Evolutionary conservation across 2,113 vertebrate species (phyloP), one percentile per base, ranked within the genome.

Genomic region (Leptobrachium ailaonicum): DNA sequence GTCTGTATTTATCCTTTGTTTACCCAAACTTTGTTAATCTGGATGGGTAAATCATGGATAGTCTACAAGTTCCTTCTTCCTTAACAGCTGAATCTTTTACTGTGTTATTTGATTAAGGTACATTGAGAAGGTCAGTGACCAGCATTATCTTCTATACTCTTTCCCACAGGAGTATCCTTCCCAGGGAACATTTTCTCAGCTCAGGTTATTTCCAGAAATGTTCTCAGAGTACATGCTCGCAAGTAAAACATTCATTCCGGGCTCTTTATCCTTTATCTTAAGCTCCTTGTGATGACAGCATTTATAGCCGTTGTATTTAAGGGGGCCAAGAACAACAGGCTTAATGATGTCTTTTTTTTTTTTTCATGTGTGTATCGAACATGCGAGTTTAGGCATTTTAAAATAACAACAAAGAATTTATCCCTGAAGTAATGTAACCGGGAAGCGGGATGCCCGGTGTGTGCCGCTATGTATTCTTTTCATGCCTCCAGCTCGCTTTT

Each of bases 191-290:
- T 89, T 89, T 88, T 90, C 88, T 91, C 83, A 88, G 85, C 71
- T 87, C 88, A 91, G 87, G 89, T 91, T 91, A 87, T 91, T 93
- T 91, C 88, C 89, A 91, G 86, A 89, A 88, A 87, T 88, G 82
- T 91, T 91, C 89, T 91, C 89, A 92, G 87, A 89, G 87, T 88
- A 85, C 85, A 81, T 78, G 84, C 85, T 83, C 90, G 83, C 80
- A 87, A 88, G 88, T 89, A 90, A 91, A 90, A 87, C 86, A 88
- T 86, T 85, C 87, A 85, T 90, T 89, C 90, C 87, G 87, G 85
- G 84, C 85, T 88, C 90, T 92, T 87, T 88, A 85, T 90, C 85
- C 85, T 89, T 91, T 89, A 88, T 88, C 88, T 90, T 83, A 86
- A 85, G 87, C 62, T 0, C 0, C 82, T 60, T 82, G 84, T 14